A percentile compares a stretch with the other conserved stretches of the same genome.
Conservation (phyloP, 2,797 vertebrate species). For the Champsocephalus esox region DNA sequence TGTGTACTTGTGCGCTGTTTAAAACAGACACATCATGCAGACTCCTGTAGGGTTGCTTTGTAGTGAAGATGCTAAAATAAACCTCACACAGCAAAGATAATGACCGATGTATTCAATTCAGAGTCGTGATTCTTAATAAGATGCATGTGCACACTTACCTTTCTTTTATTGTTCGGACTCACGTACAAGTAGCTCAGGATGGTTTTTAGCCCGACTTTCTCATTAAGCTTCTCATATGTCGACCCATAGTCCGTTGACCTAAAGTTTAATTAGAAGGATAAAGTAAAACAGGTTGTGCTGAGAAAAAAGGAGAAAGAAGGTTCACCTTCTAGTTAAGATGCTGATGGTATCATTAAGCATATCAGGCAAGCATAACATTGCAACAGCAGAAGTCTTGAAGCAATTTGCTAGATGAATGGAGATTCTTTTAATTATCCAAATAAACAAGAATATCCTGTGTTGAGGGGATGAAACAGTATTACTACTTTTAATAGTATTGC, state of each 20-base stretch:
- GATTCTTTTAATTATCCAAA: slow-evolving; percentile 73
- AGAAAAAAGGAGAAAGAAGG: slow-evolving; percentile 42
- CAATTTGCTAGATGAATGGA: slow-evolving; percentile 77
- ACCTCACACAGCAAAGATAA: slow-evolving; percentile 23
- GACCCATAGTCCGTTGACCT: slow-evolving; percentile 97
- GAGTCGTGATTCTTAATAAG: neutral
- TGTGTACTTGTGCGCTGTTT: slow-evolving; percentile 47
- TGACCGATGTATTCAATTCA: slow-evolving; percentile 20
- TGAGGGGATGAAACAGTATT: slow-evolving; percentile 17
- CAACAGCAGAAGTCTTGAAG: slow-evolving; percentile 71
- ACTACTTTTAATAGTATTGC: slow-evolving; percentile 18
- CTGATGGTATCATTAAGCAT: slow-evolving; percentile 76
- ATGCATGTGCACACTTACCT: slow-evolving; percentile 83
- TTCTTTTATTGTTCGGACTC: slow-evolving; percentile 95
- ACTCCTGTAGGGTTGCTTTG: slow-evolving; percentile 37
- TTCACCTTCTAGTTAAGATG: slow-evolving; percentile 68
- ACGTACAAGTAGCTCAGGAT: slow-evolving; percentile 96
- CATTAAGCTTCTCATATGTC: slow-evolving; percentile 94
- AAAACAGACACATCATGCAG: slow-evolving; percentile 22
- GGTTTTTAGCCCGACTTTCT: slow-evolving; percentile 93
- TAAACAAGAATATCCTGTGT: slow-evolving; percentile 60
- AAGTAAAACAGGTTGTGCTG: slow-evolving; percentile 52
- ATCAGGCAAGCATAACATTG: slow-evolving; percentile 81
- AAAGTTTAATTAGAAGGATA: slow-evolving; percentile 79
- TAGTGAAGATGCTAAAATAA: slow-evolving; percentile 36